Conservation (phyloP, 2,888 invertebrate species). For the Arrhopalites spinosus region DNA sequence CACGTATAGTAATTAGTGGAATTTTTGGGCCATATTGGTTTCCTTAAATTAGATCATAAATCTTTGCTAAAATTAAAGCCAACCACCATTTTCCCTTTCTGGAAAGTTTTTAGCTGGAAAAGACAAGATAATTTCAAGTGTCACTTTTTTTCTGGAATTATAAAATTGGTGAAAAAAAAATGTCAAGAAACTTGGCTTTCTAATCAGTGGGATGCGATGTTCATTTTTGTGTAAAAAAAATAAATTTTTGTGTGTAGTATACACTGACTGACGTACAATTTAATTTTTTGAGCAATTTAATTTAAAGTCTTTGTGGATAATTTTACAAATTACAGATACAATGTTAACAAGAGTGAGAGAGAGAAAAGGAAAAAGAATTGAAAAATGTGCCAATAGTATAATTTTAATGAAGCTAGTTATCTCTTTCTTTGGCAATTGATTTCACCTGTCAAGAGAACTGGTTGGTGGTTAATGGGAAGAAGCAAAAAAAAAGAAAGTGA, state of each 20-base stretch:
- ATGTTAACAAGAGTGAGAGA: no score
- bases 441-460: neutral
- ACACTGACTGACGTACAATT: no score
- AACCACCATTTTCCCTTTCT: neutral
- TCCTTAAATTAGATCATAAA: no score
- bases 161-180: no score
- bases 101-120: neutral
- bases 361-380: neutral
- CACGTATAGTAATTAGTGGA: neutral
- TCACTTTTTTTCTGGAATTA: no score
- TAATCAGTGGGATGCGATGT: no score
- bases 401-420: slow-evolving; percentile 19
- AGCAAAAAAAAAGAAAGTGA: neutral
- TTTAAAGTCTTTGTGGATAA: no score
- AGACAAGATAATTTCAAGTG: neutral
- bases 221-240: no score
- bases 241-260: no score
- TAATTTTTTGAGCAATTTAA: no score
- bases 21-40: neutral
- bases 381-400: slow-evolving; percentile 16
- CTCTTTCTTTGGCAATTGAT: slow-evolving; percentile 17
- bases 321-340: no score
- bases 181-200: no score
- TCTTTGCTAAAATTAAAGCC: neutral
- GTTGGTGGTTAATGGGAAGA: neutral